Percentiles rank a stretch among this genome's conserved stretches.
These are phyloP conservation scores for Siniperca knerii DNA, from an alignment of 2,113 vertebrate species.

Conservation along the genomic window DNA sequence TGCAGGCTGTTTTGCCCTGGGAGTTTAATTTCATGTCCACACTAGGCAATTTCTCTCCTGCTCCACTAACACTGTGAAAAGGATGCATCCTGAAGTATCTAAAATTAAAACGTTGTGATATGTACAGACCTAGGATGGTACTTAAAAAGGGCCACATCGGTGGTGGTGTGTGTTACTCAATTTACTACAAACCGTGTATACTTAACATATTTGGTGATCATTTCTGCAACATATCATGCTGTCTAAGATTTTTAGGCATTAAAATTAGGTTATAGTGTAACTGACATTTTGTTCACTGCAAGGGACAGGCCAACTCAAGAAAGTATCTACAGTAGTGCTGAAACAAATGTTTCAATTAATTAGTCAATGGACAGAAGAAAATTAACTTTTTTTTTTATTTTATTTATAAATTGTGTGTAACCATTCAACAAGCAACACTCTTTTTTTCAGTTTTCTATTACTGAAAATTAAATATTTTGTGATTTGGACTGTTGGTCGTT, in stretches of 20 bases:
- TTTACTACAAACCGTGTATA: neutral
- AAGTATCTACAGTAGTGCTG: neutral
- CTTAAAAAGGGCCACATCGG: neutral
- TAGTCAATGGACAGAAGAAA: neutral
- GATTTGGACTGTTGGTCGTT: neutral
- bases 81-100: neutral
- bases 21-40: constrained; percentile 69
- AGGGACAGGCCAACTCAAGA: no score
- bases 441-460: neutral
- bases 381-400: no score
- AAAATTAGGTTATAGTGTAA: neutral
- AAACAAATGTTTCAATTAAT: neutral
- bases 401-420: neutral
- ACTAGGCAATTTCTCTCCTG: constrained; percentile 52
- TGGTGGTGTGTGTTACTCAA: no score
- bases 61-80: constrained; percentile 9
- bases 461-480: neutral
- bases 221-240: neutral
- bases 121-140: neutral
- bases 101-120: neutral
- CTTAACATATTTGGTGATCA: neutral
- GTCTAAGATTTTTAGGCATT: neutral
- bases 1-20: constrained; percentile 60
- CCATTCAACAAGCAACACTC: neutral
- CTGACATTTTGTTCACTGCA: no score